Conservation (phyloP, 2,888 invertebrate genomes). For the Pterobdella sp. region DNA sequence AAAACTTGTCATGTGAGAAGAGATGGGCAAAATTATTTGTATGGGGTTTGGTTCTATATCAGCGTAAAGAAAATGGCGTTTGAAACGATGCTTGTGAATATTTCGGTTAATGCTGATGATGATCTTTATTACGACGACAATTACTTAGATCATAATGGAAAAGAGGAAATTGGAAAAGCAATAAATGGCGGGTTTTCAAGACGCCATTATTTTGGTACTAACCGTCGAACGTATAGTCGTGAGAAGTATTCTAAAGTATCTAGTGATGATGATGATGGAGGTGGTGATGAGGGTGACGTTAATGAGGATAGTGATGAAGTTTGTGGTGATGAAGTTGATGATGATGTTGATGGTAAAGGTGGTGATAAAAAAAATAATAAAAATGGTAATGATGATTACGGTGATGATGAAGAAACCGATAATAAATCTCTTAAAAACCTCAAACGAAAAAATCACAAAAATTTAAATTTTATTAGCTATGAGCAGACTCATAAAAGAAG, state of each 20-base stretch:
- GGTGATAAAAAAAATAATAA: no score
- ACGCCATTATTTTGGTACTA: no score
- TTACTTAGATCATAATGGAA: not conserved
- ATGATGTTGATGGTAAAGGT: not conserved
- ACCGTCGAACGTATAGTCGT: no score
- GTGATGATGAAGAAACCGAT: no score
- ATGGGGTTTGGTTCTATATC: slow-evolving; percentile 43
- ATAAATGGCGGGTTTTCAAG: no score
- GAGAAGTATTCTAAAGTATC: no score
- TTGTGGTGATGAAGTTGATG: not conserved
- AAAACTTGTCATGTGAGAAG: slow-evolving; percentile 46
- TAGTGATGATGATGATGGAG: not conserved
- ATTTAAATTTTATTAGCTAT: no score
- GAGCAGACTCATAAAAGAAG: no score
- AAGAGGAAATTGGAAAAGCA: no score
- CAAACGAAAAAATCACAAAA: no score
- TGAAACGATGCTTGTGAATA: slow-evolving; percentile 24
- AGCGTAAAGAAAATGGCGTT: slow-evolving; percentile 39
- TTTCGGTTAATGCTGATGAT: not conserved
- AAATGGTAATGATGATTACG: no score
- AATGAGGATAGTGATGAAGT: not conserved
- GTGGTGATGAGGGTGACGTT: not conserved
- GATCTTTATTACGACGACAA: not conserved
- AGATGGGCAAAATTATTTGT: slow-evolving; percentile 41
- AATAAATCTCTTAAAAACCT: no score